Base-by-base conservation (phyloP, 2,113 vertebrate species). In the Myotis lucifugus region DNA sequence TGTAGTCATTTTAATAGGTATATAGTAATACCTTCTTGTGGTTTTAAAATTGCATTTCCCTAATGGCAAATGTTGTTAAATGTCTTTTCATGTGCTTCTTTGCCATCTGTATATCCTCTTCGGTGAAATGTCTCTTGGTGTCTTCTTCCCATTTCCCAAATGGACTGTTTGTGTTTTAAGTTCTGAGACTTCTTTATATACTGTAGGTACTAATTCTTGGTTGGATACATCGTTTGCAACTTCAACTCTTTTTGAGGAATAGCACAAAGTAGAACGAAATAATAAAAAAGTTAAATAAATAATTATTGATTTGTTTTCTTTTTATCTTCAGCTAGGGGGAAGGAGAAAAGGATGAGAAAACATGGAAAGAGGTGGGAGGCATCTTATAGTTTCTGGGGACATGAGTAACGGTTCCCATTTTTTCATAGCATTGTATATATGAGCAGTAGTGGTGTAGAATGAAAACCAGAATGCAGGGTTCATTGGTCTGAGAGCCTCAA, bases 161-260 rank as follows among this genome's bases (percentile, higher is more conserved):
- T 72, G 46, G 14, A 40, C 5, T 27, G 50, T 69, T n/a, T 84
- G 40, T 4, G 46, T 95, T 88, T 96, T 84, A 67, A n/a, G 2
- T 81, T 84, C 79, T 74, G n/a, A 95, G 76, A 85, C 13, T 90
- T 85, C 85, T 72, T 97, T 70, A 74, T n/a, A 9, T 72, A 93
- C 46, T 78, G 32, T 40, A 52, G 50, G 91, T 61, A 69, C 15
- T 34, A 32, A 25, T 79, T 7, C 73, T 54, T 67, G 93, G 29
- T 82, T 50, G 34, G 34, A 76, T 72, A 29, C 18, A 37, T 77
- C 8, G 42, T 54, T 78, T 83, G 14, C 25, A 48, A 78, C 18
- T 79, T 93, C 72, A 82, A 23, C 9, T 77, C 61, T 77, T 91
- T 85, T 82, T 81, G 50, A 87, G 52, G 59, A 76, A 76, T 85